phyloP scores from a whole-genome alignment of 1,140 invertebrate genomes.

The Ladona fulva region DNA sequence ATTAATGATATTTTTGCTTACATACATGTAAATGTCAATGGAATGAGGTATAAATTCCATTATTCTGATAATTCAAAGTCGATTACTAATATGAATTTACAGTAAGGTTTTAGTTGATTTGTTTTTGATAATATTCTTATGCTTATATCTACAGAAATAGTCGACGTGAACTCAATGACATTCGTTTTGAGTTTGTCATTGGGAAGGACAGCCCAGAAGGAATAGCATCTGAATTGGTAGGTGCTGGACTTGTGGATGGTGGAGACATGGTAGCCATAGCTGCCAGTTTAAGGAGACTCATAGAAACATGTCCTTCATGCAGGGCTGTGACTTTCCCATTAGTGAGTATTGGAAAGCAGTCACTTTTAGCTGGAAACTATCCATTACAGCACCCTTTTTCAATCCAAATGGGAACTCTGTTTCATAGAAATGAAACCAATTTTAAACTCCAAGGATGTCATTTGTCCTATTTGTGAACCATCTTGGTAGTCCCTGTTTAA shows the following conservation, averaged over 20 bases:
- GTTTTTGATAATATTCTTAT: constrained; percentile 18
- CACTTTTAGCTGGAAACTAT: too few relatives aligned
- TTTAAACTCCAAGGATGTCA: too few relatives aligned
- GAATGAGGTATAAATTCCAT: too few relatives aligned
- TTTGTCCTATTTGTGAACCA: too few relatives aligned
- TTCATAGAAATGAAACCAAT: too few relatives aligned
- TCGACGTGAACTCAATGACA: constrained; percentile 89
- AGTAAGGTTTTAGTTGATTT: background rate
- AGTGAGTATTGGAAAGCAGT: constrained; percentile 50
- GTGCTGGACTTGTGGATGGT: constrained; percentile 87
- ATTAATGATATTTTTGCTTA: too few relatives aligned
- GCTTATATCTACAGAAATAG: constrained; percentile 69
- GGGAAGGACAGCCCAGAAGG: constrained; percentile 90
- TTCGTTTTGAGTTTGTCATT: constrained; percentile 89
- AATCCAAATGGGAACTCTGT: too few relatives aligned
- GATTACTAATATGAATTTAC: background rate
- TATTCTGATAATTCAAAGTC: background rate
- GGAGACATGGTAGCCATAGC: constrained; percentile 85
- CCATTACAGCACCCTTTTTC: too few relatives aligned
- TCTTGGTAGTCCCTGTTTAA: too few relatives aligned
- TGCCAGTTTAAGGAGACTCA: constrained; percentile 82
- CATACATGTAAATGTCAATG: too few relatives aligned
- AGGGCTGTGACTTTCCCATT: constrained; percentile 84
- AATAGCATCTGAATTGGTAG: constrained; percentile 87
- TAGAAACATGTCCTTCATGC: constrained; percentile 46